A percentile compares a stretch with the other conserved stretches of the same genome.
Evolutionary conservation across 1,140 invertebrate genomes (phyloP).

Genomic region (Steinernema khuongi): DNA sequence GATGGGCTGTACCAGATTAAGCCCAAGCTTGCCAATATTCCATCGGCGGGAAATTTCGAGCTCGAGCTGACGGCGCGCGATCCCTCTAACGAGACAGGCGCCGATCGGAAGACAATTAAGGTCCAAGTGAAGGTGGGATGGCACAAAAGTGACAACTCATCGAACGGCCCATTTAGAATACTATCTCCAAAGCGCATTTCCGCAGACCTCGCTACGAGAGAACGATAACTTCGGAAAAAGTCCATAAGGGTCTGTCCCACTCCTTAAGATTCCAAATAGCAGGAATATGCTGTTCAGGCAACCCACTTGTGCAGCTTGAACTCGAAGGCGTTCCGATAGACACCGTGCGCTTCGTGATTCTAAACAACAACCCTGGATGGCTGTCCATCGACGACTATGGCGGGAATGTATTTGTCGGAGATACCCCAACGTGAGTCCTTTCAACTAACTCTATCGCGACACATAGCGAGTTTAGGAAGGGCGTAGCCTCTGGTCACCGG

Average conservation of each 20-base stretch:
- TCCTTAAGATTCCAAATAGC: too few species aligned
- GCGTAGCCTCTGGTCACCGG: neutral
- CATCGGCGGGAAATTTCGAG: neutral
- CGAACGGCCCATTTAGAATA: too few species aligned
- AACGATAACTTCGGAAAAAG: neutral
- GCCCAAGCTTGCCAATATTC: neutral
- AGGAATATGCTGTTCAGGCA: conserved; percentile 3
- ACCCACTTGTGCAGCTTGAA: neutral
- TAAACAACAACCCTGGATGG: neutral
- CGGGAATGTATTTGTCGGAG: conserved; percentile 3
- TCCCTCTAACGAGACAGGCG: neutral
- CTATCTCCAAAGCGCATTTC: neutral
- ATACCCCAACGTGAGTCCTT: neutral
- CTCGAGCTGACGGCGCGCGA: neutral
- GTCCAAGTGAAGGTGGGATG: conserved; percentile 5
- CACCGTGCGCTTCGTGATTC: neutral
- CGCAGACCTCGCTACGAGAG: neutral
- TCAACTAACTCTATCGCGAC: neutral
- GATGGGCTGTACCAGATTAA: neutral
- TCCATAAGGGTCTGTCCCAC: conserved; percentile 3
- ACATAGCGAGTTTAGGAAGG: neutral
- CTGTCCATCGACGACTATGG: neutral
- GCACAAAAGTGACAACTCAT: too few species aligned
- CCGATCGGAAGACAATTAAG: neutral
- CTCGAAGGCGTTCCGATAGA: neutral